Base-by-base conservation (phyloP, 2,113 vertebrate species). In the Larimichthys crocea region DNA sequence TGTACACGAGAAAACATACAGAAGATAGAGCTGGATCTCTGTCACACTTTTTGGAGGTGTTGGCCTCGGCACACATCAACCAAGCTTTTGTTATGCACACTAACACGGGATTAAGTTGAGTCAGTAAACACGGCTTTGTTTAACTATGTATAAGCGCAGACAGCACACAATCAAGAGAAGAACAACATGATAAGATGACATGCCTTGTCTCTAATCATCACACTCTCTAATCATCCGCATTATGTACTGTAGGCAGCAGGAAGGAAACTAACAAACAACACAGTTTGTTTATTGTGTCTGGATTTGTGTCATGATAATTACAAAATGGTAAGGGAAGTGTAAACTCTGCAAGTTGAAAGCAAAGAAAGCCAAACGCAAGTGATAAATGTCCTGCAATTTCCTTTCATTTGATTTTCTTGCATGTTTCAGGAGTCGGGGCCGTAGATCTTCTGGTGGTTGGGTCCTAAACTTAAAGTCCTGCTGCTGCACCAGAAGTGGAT, bases 151-250 rank as follows among this genome's bases (percentile, higher is more conserved):
- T 57, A 26, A 26, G 16, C 3, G 7, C 68, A 46, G 57, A 73
- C 64, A 10, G 53, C 72, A 82, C 20, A 10, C 78, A 76, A 76
- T 75, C 17, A 3, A 31, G 74, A 67, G 26, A 74, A 67, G 26
- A 77, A 75, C 22, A 83, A 82, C 72, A 55, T 8, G 35, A 80
- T 65, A 72, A 67, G 72, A 80, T 67, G 60, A 57, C 19, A 19
- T 64, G 17, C 20, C 52, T 1, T 2, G 77, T 71, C 83, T 85
- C 29, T 76, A 86, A 89, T 90, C 90, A 84, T 67, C 66, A 56
- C 64, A 6, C 80, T 69, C 88, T 91, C 63, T 91, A 90, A 92
- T 92, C 88, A 88, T 81, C 79, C 49, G 29, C 59, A 73, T 61
- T 42, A 53, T 19, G 50, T 11, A 29, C 62, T 56, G 40, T n/a